Base-by-base conservation (phyloP, 1,140 invertebrate species). In the Sycophaga agraensis region DNA sequence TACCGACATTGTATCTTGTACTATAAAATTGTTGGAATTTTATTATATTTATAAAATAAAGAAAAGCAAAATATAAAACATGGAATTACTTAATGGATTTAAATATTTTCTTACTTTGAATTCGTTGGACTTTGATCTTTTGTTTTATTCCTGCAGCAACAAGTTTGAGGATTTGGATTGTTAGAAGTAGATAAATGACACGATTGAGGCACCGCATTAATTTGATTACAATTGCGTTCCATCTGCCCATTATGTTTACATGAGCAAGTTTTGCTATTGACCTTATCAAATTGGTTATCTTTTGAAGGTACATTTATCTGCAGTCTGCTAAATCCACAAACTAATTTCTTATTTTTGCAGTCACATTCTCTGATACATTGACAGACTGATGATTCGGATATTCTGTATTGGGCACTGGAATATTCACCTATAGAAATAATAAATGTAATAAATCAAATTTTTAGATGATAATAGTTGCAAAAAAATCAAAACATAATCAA, bases 301-400 rank as follows among this genome's bases (percentile, higher is more conserved):
- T 14, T 62, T 49, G 11, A 12, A 12, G 42, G 28, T 24, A 34
- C 35, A 4, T 17, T 34, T 19, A 62, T 40, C 7, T 56, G 54
- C 16, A 62, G 28, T 14, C 34, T 56, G 14, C 55, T 46, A 14
- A 62, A 56, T n/a, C 34, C 12, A n/a, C 26, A 34, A 34, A 28
- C n/a, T 19, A 42, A 35, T 22, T 61, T 48, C 21, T 58, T 48
- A 42, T 66, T 61, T 17, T 65, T 63, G 26, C 59, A 69, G 12
- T 59, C 37, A 21, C 70, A 70, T 34, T 70, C 65, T 26, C 31
- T 66, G 2, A 59, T 35, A 21, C 59, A 73, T 17, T 59, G 63
- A 28, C 64, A 72, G 11, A 31, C 28, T 31, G 3, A 14, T 1
- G n/a, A 12, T 28, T 59, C 37, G 2, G 19, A 5, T 17, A 54